Evolutionary conservation across 2,888 invertebrate species (phyloP).

Genomic region (Microplitis manilae): DNA sequence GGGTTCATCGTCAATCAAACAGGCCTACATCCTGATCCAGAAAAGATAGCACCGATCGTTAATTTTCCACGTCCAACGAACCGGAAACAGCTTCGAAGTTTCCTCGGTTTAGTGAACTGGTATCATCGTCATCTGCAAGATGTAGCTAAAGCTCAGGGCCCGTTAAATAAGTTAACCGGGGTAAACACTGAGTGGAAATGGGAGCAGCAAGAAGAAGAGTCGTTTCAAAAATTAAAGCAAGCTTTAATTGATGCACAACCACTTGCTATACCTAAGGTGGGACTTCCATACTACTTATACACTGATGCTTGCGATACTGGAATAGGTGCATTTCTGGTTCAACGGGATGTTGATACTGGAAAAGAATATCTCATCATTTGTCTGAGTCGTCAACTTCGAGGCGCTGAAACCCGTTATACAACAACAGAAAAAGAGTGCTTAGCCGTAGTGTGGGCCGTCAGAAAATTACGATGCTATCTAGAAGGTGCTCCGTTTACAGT

Average conservation of each 20-base stretch:
- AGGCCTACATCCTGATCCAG: constrained; percentile 37
- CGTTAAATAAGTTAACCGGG: constrained; percentile 19
- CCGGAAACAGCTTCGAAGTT: constrained; percentile 37
- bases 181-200: neutral
- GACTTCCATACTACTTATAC: constrained; percentile 39
- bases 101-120: constrained; percentile 43
- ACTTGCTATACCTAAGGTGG: too few relatives aligned
- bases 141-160: constrained; percentile 19
- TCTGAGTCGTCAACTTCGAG: constrained; percentile 42
- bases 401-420: constrained; percentile 15
- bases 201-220: neutral
- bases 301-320: constrained; percentile 46
- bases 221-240: neutral
- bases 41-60: constrained; percentile 30
- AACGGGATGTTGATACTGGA: too few relatives aligned
- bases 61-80: constrained; percentile 25
- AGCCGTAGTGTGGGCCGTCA: too few relatives aligned
- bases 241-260: neutral
- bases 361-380: constrained; percentile 45
- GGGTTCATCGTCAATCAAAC: constrained; percentile 32
- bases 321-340: too few relatives aligned
- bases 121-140: constrained; percentile 38
- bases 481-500: too few relatives aligned
- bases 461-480: too few relatives aligned
- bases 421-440: too few relatives aligned